Percentiles rank a stretch among this genome's conserved stretches.
Conservation (phyloP, 1,140 invertebrate genomes). For the Papilio machaon region DNA sequence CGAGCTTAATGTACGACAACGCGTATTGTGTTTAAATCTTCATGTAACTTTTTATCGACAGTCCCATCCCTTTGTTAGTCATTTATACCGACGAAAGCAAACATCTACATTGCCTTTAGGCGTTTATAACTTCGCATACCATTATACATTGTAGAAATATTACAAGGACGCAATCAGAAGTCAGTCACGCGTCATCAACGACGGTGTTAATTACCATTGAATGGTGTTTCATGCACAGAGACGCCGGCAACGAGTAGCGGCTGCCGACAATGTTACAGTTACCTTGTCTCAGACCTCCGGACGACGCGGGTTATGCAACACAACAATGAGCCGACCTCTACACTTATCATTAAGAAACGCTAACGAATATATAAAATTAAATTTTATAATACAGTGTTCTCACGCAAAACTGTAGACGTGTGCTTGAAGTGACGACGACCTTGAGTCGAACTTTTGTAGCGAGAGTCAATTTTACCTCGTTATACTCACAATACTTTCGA, state of each 20-base stretch:
- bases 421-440: slow-evolving; percentile 53
- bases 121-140: slow-evolving; percentile 14
- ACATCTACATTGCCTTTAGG: slow-evolving; percentile 36
- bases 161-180: slow-evolving; percentile 59
- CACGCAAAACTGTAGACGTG: slow-evolving; percentile 63
- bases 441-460: slow-evolving; percentile 52
- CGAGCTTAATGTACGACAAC: slow-evolving; percentile 42
- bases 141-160: slow-evolving; percentile 53
- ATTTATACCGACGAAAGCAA: slow-evolving; percentile 16
- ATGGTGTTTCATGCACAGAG: slow-evolving; percentile 48
- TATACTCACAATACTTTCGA: slow-evolving; percentile 18
- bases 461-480: slow-evolving; percentile 43
- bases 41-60: slow-evolving; percentile 39
- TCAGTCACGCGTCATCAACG: slow-evolving; percentile 66
- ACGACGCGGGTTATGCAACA: slow-evolving; percentile 55
- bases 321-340: slow-evolving; percentile 73
- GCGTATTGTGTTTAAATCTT: slow-evolving; percentile 47
- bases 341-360: slow-evolving; percentile 71
- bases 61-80: slow-evolving; percentile 1
- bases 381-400: slow-evolving; percentile 72
- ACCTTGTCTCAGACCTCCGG: slow-evolving; percentile 74
- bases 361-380: slow-evolving; percentile 67
- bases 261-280: slow-evolving; percentile 63
- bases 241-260: slow-evolving; percentile 39
- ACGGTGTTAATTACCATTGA: slow-evolving; percentile 62